Evolutionary conservation across 2,888 invertebrate species (phyloP).

Genomic region (Unio delphinus): DNA sequence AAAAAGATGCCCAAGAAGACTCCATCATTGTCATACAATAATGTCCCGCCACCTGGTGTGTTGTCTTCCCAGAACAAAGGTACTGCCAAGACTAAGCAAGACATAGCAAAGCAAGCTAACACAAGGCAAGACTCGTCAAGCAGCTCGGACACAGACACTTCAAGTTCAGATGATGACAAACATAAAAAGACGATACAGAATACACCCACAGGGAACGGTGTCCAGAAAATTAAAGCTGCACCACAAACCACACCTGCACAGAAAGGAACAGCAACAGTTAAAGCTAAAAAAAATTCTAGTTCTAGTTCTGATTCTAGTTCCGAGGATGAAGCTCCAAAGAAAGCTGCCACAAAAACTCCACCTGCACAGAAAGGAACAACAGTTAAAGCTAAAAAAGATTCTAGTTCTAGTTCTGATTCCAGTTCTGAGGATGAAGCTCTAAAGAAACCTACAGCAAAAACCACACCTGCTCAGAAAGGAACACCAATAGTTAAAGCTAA

Average conservation of each 20-base stretch:
- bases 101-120: not conserved
- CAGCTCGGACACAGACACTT: conserved; percentile 7
- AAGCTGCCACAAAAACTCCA: too few species aligned
- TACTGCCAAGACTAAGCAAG: not conserved
- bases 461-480: too few species aligned
- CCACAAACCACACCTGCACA: conserved; percentile 13
- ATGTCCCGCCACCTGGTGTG: conserved; percentile 28
- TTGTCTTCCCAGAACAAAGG: conserved; percentile 7
- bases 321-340: too few species aligned
- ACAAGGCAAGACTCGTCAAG: conserved; percentile 4
- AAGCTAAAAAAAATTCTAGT: too few species aligned
- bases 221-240: conserved; percentile 4
- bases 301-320: too few species aligned
- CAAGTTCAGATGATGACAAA: conserved; percentile 10
- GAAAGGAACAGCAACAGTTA: not conserved
- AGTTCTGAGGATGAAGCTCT: too few species aligned
- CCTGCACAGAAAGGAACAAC: too few species aligned
- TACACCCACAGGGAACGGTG: not conserved
- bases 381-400: too few species aligned
- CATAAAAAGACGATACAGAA: conserved; percentile 1
- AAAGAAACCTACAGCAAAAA: too few species aligned
- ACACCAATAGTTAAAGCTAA: too few species aligned
- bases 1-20: conserved; percentile 7
- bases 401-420: too few species aligned
- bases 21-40: conserved; percentile 22